Percentiles rank a stretch among this genome's conserved stretches.
Conservation (phyloP, 1,140 invertebrate species). For the Leptestheria dahalacensis region DNA sequence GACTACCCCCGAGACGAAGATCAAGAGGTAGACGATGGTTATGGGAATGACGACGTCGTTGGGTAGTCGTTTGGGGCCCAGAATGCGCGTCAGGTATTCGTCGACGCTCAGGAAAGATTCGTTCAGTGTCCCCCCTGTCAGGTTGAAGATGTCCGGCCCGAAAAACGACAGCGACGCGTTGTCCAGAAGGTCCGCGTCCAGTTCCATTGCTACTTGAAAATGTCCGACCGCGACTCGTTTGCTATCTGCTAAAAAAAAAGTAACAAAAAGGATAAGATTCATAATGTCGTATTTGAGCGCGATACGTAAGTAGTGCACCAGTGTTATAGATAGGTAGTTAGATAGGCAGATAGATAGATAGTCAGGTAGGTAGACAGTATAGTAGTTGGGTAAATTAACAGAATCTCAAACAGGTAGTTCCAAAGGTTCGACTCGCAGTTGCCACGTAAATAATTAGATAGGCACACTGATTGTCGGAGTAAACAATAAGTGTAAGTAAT, state of each 20-base stretch:
- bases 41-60: conserved; percentile 29
- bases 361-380: too few relatives aligned
- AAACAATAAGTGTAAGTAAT: too few relatives aligned
- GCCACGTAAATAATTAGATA: too few relatives aligned
- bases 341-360: too few relatives aligned
- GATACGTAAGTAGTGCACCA: too few relatives aligned
- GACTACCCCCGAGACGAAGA: conserved; percentile 37
- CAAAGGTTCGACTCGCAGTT: too few relatives aligned
- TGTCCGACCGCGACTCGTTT: background rate
- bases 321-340: too few relatives aligned
- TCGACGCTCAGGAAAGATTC: conserved; percentile 4
- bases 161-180: background rate
- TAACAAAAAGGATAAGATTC: background rate
- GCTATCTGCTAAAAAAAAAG: too few relatives aligned
- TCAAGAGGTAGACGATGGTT: conserved; percentile 30
- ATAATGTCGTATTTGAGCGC: background rate
- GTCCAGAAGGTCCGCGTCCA: background rate
- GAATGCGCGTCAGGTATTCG: conserved; percentile 21
- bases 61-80: conserved; percentile 27
- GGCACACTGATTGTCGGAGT: too few relatives aligned
- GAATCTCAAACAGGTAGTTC: too few relatives aligned
- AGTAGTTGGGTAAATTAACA: too few relatives aligned
- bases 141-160: background rate
- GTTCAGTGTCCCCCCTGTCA: background rate
- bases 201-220: background rate